These are phyloP conservation scores for Augiades crinisus DNA, from an alignment of 2,888 invertebrate genomes.

Conservation along the genomic window DNA sequence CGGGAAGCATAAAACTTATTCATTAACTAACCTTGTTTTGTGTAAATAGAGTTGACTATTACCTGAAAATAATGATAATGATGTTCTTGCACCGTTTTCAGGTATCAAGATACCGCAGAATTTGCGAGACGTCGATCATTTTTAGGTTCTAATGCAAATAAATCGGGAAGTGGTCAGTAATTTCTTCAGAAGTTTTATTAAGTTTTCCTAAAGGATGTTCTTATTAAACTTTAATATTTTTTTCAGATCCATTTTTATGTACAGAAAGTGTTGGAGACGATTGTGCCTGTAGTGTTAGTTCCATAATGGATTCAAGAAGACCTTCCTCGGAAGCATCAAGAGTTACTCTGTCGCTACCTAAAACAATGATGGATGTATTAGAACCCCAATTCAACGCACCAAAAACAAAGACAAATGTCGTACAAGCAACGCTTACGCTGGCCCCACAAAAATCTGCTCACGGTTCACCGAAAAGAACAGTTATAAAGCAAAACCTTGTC, in stretches of 20 bases:
- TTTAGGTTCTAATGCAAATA: conserved; percentile 68
- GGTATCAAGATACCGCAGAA: conserved; percentile 87
- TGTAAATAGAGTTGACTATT: no score
- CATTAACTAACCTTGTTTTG: no score
- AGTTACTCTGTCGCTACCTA: conserved; percentile 76
- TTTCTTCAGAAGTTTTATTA: conserved; percentile 49
- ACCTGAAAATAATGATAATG: no score
- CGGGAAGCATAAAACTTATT: no score
- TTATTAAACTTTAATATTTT: not conserved
- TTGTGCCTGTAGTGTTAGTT: conserved; percentile 85
- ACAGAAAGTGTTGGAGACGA: conserved; percentile 80
- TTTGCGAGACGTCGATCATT: conserved; percentile 86
- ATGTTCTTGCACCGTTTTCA: conserved; percentile 51
- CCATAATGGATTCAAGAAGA: conserved; percentile 83
- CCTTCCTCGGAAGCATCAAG: conserved; percentile 81
- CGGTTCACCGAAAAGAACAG: conserved; percentile 70
- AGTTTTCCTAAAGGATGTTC: not conserved
- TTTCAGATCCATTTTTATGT: conserved; percentile 80
- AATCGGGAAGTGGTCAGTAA: conserved; percentile 84
- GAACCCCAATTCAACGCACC: conserved; percentile 80
- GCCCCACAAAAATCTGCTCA: conserved; percentile 79
- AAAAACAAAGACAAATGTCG: conserved; percentile 72
- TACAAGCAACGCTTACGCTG: conserved; percentile 84
- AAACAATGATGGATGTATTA: conserved; percentile 75
- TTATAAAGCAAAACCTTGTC: conserved; percentile 69